phyloP scores from a whole-genome alignment of 1,140 invertebrate genomes.

The Proctacanthus coquilletti region DNA sequence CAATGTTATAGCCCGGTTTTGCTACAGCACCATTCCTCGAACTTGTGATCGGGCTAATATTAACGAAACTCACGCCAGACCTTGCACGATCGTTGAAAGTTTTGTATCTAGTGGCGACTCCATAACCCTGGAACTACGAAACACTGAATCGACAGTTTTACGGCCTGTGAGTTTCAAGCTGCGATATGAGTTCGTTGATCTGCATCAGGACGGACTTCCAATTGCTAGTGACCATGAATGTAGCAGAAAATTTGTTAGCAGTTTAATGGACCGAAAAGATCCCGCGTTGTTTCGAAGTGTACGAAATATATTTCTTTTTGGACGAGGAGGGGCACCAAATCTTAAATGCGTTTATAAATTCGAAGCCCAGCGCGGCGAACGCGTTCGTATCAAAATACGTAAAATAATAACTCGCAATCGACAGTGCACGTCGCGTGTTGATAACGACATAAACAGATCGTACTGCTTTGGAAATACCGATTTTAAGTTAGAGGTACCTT shows the following conservation, averaged over 20 bases:
- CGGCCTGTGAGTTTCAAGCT: constrained; percentile 71
- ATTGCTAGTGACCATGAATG: constrained; percentile 37
- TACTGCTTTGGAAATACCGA: constrained; percentile 47
- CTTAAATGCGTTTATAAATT: constrained; percentile 75
- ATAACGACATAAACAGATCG: constrained; percentile 48
- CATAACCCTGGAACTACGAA: constrained; percentile 60
- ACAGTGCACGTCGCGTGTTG: constrained; percentile 42
- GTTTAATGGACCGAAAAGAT: constrained; percentile 39
- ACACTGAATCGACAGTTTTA: constrained; percentile 68
- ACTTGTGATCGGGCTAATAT: constrained; percentile 54
- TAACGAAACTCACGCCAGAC: constrained; percentile 35
- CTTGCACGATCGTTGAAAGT: constrained; percentile 65
- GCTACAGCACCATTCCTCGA: constrained; percentile 55
- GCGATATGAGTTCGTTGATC: constrained; percentile 79
- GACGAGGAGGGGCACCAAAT: constrained; percentile 63
- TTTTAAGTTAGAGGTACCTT: constrained; percentile 17
- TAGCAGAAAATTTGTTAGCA: constrained; percentile 41
- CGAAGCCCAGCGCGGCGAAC: constrained; percentile 61
- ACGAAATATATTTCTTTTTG: constrained; percentile 72
- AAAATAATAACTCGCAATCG: constrained; percentile 48
- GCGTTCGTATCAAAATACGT: constrained; percentile 49
- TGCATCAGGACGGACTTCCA: constrained; percentile 66
- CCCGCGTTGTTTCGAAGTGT: constrained; percentile 46
- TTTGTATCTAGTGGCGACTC: constrained; percentile 65
- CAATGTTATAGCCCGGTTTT: constrained; percentile 58